These are phyloP conservation scores for Rostratula benghalensis DNA, from an alignment of 2,113 vertebrate genomes.

Conservation along the genomic window DNA sequence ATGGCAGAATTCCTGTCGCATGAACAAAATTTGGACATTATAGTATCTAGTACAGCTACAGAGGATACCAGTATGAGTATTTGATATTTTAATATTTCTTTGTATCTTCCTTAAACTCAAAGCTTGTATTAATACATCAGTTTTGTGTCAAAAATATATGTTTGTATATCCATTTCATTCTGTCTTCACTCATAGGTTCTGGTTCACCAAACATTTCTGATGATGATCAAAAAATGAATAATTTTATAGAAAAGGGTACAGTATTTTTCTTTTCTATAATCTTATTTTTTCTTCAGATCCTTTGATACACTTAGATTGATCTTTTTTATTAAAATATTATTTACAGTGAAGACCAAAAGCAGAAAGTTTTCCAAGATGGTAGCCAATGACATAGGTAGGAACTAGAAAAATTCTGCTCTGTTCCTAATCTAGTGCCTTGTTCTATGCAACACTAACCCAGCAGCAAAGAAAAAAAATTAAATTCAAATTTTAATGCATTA, in stretches of 20 bases:
- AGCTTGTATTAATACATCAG: not conserved
- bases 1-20: not conserved
- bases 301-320: conserved; percentile 77
- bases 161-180: conserved; percentile 71
- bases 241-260: conserved; percentile 98
- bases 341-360: conserved; percentile 97
- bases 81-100: not conserved
- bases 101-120: not conserved
- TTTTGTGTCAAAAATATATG: conserved; percentile 27
- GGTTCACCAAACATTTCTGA: conserved; percentile 91
- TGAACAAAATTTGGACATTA: not conserved
- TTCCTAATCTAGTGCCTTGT: conserved; percentile 71
- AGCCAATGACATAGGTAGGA: conserved; percentile 87
- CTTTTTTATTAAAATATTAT: conserved; percentile 80
- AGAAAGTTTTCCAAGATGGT: conserved; percentile 97
- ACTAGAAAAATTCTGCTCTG: conserved; percentile 75
- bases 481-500: conserved; percentile 37
- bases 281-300: conserved; percentile 69
- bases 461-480: conserved; percentile 10
- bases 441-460: conserved; percentile 75
- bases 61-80: not conserved
- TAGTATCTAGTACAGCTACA: not conserved
- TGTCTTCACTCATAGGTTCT: conserved; percentile 86
- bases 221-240: conserved; percentile 90
- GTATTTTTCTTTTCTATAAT: conserved; percentile 77